Evolutionary conservation across 2,113 vertebrate species (phyloP), one percentile per base, ranked within the genome.

Genomic region (Vidua chalybeata): DNA sequence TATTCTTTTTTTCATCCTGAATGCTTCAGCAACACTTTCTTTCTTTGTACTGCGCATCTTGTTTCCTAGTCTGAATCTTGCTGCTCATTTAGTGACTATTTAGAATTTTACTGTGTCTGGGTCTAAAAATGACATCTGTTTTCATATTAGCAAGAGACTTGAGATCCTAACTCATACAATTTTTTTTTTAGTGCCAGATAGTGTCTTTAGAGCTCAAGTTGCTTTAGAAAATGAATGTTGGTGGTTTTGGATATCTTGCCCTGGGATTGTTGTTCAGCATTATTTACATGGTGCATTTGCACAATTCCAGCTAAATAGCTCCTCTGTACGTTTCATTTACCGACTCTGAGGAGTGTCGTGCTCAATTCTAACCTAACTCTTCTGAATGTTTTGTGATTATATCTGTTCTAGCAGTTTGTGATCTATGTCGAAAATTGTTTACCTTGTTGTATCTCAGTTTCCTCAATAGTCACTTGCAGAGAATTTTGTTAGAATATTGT

Each of bases 71-170:
- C 84, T 83, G 72, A 83, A 68, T 84, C 56, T 64, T 72, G 68
- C 55, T 78, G 39, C 68, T 94, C 39, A n/a, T 81, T 86, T 90
- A 51, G 48, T 72, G 43, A 24, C 43, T 86, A 1, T 73, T 92
- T 56, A 83, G 58, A 86, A 66, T 89, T 80, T 74, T 84, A 15
- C 39, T 72, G 48, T 26, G 67, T 88, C 52, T 84, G 28, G 64
- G 48, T 80, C 63, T 96, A 74, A 76, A 95, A 88, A 68, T 84
- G 64, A 93, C 68, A 26, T 71, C 52, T 72, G 27, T 51, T 96
- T 52, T 87, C 35, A 5, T 78, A 63, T 81, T 88, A 81, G 59
- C 54, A 59, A 48, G 86, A 90, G 55, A 45, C 20, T 78, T 87
- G 48, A 35, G 24, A 48, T 87, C 35, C 12, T 78, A 78, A 71